Evolutionary conservation across 2,113 vertebrate species (phyloP), one percentile per base, ranked within the genome.

Genomic region (Gambusia affinis): DNA sequence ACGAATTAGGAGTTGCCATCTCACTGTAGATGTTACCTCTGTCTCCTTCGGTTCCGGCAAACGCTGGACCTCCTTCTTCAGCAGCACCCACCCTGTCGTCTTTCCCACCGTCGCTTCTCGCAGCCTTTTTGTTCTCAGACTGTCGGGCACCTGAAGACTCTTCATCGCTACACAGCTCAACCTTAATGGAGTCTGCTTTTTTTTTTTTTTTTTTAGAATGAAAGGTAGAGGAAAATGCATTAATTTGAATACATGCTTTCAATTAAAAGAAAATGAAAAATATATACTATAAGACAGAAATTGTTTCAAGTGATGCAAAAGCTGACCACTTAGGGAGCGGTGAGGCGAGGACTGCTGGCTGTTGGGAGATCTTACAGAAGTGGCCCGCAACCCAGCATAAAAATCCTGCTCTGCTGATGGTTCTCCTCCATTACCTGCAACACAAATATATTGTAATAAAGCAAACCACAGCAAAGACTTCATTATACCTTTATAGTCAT

Each of bases 161-260:
- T 83, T 98, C 96, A 84, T 98, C 96, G 60, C 95, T 97, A 94
- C 96, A 97, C 92, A 97, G 95, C 93, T 99, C 97, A 90, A 97
- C 96, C 92, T 98, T 98, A 94, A 99, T 97, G 64, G 97, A 97
- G 93, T 96, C 51, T 37, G 35, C 0, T 37, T 37, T 37, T 19
- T 97, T 66, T 35, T 42, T 15, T 97, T 69, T 94, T 97, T 97
- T 70, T 10, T 67, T n/a, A 47, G 69, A 63, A 72, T 67, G 51
- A 33, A 60, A 17, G 64, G 2, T n/a, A 67, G 19, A 10, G 11
- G 29, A 15, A 51, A 28, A 60, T 11, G 74, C 7, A 71, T 73
- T 80, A 42, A 42, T 24, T 81, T 73, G 28, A 1, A 35, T 3
- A 61, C 7, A 15, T 11, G n/a, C 61, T 2, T 61, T 27, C 1